Conservation (phyloP, 2,888 invertebrate genomes). For the Hydrotaea diabolus region DNA sequence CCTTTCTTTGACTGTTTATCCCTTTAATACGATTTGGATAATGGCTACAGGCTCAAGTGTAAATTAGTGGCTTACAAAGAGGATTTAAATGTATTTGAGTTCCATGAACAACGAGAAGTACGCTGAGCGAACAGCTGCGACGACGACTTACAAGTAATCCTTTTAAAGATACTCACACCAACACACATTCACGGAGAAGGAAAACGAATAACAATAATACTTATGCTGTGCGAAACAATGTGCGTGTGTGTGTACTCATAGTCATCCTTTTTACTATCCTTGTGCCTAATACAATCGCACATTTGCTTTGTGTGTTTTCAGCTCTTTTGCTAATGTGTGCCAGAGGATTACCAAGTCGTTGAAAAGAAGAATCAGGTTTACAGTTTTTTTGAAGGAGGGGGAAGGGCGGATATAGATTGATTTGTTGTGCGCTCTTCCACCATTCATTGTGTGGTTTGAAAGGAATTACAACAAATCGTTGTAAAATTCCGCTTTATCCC, state of each 20-base stretch:
- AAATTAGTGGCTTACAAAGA: constrained; percentile 24
- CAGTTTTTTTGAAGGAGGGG: no score
- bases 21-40: no score
- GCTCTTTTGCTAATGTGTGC: background rate
- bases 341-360: background rate
- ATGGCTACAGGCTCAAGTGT: no score
- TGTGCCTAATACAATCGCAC: background rate
- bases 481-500: background rate
- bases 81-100: constrained; percentile 10
- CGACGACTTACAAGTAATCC: background rate
- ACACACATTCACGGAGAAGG: background rate
- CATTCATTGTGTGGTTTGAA: background rate
- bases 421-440: background rate
- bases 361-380: background rate
- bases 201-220: constrained; percentile 14
- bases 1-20: no score
- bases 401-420: background rate
- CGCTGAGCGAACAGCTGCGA: background rate
- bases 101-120: background rate
- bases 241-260: background rate
- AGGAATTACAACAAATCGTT: background rate
- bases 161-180: background rate
- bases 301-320: background rate
- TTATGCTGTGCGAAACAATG: background rate
- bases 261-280: background rate